phyloP scores from a whole-genome alignment of 2,888 invertebrate genomes.

The Trissolcus japonicus region DNA sequence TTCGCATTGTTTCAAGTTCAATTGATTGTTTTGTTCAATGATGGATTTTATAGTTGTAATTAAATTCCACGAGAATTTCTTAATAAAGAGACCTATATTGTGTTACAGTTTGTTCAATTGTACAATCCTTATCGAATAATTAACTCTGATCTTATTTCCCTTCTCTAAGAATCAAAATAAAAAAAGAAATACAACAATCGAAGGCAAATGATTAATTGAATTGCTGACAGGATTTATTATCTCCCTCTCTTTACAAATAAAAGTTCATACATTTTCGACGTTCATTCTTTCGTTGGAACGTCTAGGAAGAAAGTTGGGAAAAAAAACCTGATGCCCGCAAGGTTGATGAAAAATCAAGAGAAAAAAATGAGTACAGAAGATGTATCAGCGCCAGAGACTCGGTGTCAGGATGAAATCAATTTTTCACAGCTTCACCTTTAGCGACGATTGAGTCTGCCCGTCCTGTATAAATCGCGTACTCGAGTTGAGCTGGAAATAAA shows the following conservation, averaged over 20 bases:
- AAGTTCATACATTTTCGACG: too few species aligned
- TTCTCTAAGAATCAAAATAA: not conserved
- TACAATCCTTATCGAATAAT: too few species aligned
- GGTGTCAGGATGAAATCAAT: conserved; percentile 56
- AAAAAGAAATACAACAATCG: too few species aligned
- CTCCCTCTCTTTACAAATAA: too few species aligned
- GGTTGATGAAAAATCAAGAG: conserved; percentile 14
- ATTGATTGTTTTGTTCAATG: conserved; percentile 17
- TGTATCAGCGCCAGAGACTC: conserved; percentile 49
- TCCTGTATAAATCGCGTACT: conserved; percentile 56
- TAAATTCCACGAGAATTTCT: conserved; percentile 1
- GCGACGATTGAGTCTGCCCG: conserved; percentile 57
- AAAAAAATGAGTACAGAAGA: conserved; percentile 32
- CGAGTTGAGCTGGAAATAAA: conserved; percentile 56
- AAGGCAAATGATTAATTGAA: too few species aligned
- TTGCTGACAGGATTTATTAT: too few species aligned
- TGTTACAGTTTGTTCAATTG: too few species aligned
- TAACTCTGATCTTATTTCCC: not conserved
- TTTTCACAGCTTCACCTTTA: conserved; percentile 60
- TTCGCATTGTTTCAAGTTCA: conserved; percentile 21
- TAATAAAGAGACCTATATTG: conserved; percentile 1
- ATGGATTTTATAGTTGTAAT: conserved; percentile 6
- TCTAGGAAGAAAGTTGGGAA: conserved; percentile 1
- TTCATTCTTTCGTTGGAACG: not conserved
- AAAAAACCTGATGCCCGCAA: conserved; percentile 12